phyloP scores from a whole-genome alignment of 2,888 invertebrate species.

The Abrostola tripartita region DNA sequence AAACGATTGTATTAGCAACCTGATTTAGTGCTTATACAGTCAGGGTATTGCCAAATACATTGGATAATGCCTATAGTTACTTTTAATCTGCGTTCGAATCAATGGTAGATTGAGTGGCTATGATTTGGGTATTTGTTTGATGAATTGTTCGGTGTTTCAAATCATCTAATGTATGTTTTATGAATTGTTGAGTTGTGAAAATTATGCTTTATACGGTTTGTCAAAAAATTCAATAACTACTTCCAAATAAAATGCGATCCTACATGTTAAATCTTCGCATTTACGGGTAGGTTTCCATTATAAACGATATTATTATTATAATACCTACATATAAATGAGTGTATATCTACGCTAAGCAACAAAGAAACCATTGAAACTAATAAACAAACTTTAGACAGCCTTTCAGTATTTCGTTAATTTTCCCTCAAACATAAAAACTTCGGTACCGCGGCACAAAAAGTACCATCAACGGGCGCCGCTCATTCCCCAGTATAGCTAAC shows the following conservation, averaged over 20 bases:
- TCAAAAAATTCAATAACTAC: too few species aligned
- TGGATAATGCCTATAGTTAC: constrained; percentile 5
- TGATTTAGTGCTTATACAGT: constrained; percentile 51
- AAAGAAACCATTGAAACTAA: not conserved
- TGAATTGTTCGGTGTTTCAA: too few species aligned
- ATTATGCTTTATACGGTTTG: too few species aligned
- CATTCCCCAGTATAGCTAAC: constrained; percentile 48
- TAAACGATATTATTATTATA: too few species aligned
- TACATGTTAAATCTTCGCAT: too few species aligned
- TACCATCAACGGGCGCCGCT: constrained; percentile 30
- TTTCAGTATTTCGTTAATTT: not conserved
- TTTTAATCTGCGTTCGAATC: constrained; percentile 11
- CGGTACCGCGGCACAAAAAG: constrained; percentile 17
- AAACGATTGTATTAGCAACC: constrained; percentile 47
- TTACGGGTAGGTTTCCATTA: too few species aligned
- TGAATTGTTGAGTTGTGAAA: too few species aligned
- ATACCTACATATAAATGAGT: too few species aligned
- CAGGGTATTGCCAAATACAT: constrained; percentile 24
- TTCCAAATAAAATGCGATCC: too few species aligned
- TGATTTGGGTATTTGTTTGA: constrained; percentile 3
- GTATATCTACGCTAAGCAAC: not conserved
- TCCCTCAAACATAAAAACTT: constrained; percentile 28
- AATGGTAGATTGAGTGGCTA: constrained; percentile 11
- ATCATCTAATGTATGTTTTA: too few species aligned
- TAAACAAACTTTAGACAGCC: not conserved